Conservation (phyloP, 1,140 invertebrate genomes). For the Drosophila asahinai region DNA sequence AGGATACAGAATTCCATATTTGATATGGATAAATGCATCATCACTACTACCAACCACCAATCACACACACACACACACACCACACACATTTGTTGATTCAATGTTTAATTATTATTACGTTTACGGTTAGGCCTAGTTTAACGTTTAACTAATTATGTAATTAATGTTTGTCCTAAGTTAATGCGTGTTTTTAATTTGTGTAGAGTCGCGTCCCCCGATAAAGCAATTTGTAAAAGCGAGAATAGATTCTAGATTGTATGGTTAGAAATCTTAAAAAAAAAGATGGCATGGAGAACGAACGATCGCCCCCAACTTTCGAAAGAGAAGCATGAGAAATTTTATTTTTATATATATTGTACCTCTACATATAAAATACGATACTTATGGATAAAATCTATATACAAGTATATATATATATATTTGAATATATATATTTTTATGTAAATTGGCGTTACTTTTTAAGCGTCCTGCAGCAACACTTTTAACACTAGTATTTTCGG, state of each 20-base stretch:
- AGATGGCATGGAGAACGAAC: constrained; percentile 12
- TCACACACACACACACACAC: constrained; percentile 53
- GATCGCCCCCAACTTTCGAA: constrained; percentile 28
- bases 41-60: constrained; percentile 72
- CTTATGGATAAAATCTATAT: constrained; percentile 43
- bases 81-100: constrained; percentile 77
- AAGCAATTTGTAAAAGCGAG: constrained; percentile 62
- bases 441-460: constrained; percentile 67
- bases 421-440: constrained; percentile 61
- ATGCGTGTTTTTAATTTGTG: constrained; percentile 62
- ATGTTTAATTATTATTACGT: constrained; percentile 81
- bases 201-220: constrained; percentile 42
- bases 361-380: constrained; percentile 55
- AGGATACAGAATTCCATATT: constrained; percentile 48
- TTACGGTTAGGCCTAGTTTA: constrained; percentile 69
- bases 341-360: constrained; percentile 66
- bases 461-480: constrained; percentile 46
- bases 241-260: constrained; percentile 37
- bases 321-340: constrained; percentile 67
- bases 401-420: constrained; percentile 62
- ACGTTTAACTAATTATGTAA: constrained; percentile 59
- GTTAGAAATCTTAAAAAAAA: constrained; percentile 22
- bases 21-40: constrained; percentile 65
- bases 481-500: constrained; percentile 46
- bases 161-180: constrained; percentile 71